Base-by-base conservation (phyloP, 2,888 invertebrate genomes). In the Eupithecia inturbata region DNA sequence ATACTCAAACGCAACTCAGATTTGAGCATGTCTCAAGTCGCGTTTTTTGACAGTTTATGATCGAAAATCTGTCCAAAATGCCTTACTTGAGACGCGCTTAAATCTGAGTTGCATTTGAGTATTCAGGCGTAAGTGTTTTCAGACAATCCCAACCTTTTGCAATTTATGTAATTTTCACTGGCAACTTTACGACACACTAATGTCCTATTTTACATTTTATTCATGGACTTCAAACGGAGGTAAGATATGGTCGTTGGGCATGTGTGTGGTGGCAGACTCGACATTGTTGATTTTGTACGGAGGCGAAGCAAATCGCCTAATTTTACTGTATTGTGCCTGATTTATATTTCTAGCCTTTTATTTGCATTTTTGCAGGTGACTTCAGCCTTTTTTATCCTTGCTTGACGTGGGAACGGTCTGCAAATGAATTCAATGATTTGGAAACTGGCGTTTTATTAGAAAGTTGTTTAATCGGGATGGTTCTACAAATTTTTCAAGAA, bases 291-390 rank as follows among this genome's bases (percentile, higher is more conserved):
- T 64, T 64, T 64, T 68, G 28, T 72, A 68, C 63, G 49, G 53
- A 60, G 75, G 72, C 75, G 68, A 64, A 26, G 68, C 75, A 6
- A 75, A 75, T 75, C 72, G 75, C 72, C 68, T 75, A 75, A 73
- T 70, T 69, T 67, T 70, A 70, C 57, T 57, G 70, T 75, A 73
- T 73, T 73, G 73, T 73, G 62, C 39, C 62, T 73, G 73, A 66
- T 64, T 64, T 64, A 33, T 64, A 63, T n/a, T n/a, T 26, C 12
- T 57, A 9, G 26, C 26, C 26, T 36, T 33, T 64, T n/a, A 33
- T 64, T 33, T 64, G 36, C 31, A 64, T 64, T 63, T 63, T 63
- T n/a, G n/a, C 49, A 53, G 22, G 26, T 57, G 22, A 26, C 57
- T 57, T 57, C 5, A 14, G 12, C 0, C 26, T 22, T 57, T 57